Base-by-base conservation (phyloP, 2,888 invertebrate species). In the Drosophila prolongata region DNA sequence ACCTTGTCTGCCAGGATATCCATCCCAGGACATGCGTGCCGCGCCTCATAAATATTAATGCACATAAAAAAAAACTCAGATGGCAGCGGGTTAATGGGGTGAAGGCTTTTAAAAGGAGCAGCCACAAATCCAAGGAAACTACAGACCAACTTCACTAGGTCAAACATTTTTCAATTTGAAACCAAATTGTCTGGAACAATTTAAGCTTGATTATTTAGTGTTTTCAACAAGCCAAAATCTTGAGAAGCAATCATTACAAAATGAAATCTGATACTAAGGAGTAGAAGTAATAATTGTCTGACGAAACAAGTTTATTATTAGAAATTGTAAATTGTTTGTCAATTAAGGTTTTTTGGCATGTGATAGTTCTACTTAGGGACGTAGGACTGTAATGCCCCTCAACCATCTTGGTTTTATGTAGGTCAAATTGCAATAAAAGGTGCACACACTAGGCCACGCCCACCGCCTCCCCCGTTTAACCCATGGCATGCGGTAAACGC, bases 1-100 rank as follows among this genome's bases (percentile, higher is more conserved):
- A 66, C 64, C 56, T 53, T 49, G 68, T 59, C 58, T 54, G 65
- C 46, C 46, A 55, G 66, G 68, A 47, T 67, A 46, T 67, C 68
- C 38, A 46, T 67, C 55, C 38, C 46, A 55, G 50, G 66, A 65
- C 52, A 65, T 74, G 71, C 65, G 65, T 56, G 74, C 46, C 62
- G 58, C 58, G 56, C 27, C 62, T 62, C 70, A 70, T 74, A 75
- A 74, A 74, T 75, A 74, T 74, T 75, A 75, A 75, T 70, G 70
- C 71, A 50, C 55, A 61, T 55, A 70, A 71, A 59, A 55, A 55
- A 16, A 38, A n/a, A 24, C 50, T 35, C 16, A 16, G 13, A 14
- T 38, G 55, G 3, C 49, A 19, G 49, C 11, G 34, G 49, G 16
- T 49, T 35, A 49, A 49, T 49, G 35, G 49, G 49, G 35, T 49